These are phyloP conservation scores for Cryptoprocta ferox DNA, from an alignment of 2,797 vertebrate species.

Conservation along the genomic window DNA sequence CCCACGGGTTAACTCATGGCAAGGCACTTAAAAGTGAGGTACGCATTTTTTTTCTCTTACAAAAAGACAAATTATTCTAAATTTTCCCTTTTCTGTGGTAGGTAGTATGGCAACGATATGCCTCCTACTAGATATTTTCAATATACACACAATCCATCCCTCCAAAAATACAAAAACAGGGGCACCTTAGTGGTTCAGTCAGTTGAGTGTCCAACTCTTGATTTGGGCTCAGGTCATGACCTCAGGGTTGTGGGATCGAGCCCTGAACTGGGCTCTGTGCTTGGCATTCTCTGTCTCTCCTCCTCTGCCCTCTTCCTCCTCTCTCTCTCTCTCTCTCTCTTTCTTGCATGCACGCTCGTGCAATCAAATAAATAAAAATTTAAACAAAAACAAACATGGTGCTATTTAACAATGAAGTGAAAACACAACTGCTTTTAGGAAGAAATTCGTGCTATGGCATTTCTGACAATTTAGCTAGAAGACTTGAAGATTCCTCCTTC, in stretches of 20 bases:
- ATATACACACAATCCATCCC: neutral
- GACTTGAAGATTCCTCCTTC: neutral
- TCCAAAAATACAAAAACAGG: neutral
- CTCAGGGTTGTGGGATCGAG: no score
- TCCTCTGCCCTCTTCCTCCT: no score
- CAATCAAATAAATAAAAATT: no score
- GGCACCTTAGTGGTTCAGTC: no score
- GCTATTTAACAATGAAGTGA: neutral
- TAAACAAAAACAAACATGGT: neutral
- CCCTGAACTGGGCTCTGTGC: no score
- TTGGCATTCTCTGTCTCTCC: no score
- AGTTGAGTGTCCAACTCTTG: no score
- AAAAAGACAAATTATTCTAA: conserved; percentile 12
- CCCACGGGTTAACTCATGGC: neutral
- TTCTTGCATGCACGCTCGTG: no score
- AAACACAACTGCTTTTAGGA: conserved; percentile 18
- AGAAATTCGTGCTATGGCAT: neutral
- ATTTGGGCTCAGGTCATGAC: no score
- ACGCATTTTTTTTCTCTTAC: neutral
- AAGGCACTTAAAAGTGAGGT: neutral
- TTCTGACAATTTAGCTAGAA: neutral
- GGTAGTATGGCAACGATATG: neutral
- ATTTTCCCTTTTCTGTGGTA: neutral
- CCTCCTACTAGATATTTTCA: neutral
- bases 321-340: no score